Evolutionary conservation across 2,888 invertebrate species (phyloP), one percentile per base, ranked within the genome.

Genomic region (Tetropium fuscum): DNA sequence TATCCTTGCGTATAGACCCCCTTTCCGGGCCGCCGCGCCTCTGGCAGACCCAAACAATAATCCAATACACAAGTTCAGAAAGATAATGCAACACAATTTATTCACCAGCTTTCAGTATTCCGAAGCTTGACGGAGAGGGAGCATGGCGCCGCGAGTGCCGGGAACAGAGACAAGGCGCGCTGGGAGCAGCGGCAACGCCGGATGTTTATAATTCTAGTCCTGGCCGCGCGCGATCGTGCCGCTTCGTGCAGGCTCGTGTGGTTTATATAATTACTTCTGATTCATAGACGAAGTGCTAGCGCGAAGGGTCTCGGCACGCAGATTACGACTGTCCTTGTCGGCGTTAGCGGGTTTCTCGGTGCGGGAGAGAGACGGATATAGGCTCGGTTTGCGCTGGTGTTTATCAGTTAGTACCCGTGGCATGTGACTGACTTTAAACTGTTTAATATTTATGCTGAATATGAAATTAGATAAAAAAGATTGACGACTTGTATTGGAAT

Each of bases 401-500:
- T 64, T 60, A 60, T 60, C 61, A 44, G 55, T 32, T 43, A 38
- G 20, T 58, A 55, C 62, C 40, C 51, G 45, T 51, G 51, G 57
- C 32, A 56, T 60, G 63, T 53, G 57, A 61, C 57, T 60, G 57
- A 58, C 38, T 64, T 60, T 62, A 63, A 68, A 68, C 72, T 71
- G 63, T 73, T 71, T 69, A 73, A 73, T 73, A 71, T 73, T 71
- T 70, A 73, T 73, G 69, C 58, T 62, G 71, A 73, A 73, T 71
- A 64, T 70, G 51, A 57, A 64, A 70, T 68, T 66, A 68, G 68
- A 62, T 64, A 48, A 45, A 53, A 58, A 40, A 44, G 27, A 44
- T 27, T 25, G 27, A 27, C 44, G 44, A 22, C 13, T 10, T 13
- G 27, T 13, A 8, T 19, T 20, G 32, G 32, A 19, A 32, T 11